Percentiles rank a stretch among this genome's conserved stretches.
Evolutionary conservation across 2,888 invertebrate genomes (phyloP).

Genomic region (Nemoura dubitans): DNA sequence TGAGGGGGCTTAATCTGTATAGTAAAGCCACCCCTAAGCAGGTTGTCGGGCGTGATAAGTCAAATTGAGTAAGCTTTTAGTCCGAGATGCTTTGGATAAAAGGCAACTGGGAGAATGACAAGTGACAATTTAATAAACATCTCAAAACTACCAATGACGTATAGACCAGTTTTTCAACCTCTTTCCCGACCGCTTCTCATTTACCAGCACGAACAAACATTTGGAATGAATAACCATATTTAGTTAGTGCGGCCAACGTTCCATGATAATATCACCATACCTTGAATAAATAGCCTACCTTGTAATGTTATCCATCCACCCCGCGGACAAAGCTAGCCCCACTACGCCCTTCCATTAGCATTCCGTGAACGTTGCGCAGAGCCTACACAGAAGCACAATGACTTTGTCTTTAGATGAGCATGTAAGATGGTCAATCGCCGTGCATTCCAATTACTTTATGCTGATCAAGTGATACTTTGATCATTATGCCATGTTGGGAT

Average conservation of each 20-base stretch:
- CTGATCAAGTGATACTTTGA: not conserved
- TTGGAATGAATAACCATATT: not conserved
- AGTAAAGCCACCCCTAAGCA: not conserved
- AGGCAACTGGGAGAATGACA: not conserved
- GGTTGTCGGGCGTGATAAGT: not conserved
- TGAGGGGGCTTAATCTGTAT: not conserved
- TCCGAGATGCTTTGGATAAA: not conserved
- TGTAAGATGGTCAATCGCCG: not conserved
- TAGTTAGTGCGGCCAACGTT: not conserved
- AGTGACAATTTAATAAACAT: not conserved
- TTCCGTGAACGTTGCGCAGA: not conserved
- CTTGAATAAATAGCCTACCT: not conserved
- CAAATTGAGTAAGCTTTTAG: not conserved
- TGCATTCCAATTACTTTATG: constrained; percentile 32
- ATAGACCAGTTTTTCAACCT: not conserved
- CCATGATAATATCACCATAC: not conserved
- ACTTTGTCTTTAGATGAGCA: constrained; percentile 1
- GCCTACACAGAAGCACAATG: not conserved
- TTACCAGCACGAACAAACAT: not conserved
- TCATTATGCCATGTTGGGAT: not conserved
- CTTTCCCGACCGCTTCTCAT: not conserved
- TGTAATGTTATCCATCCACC: constrained; percentile 5
- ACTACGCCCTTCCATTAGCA: not conserved
- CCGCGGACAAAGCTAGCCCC: not conserved
- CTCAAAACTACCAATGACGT: not conserved